These are phyloP conservation scores for Thymelicus sylvestris DNA, from an alignment of 2,888 invertebrate species.

Conservation along the genomic window DNA sequence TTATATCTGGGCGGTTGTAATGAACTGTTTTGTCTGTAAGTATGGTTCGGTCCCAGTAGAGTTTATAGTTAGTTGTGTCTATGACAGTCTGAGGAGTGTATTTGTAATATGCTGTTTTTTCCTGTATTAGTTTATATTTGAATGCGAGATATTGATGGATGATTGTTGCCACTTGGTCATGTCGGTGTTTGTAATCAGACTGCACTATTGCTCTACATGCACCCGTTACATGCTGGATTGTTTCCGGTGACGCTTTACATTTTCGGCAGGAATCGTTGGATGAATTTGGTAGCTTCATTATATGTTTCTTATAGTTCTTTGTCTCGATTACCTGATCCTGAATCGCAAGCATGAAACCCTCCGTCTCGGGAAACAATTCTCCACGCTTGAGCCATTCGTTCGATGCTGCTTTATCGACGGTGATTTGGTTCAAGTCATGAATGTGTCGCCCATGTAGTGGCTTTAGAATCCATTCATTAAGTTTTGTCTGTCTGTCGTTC, in stretches of 20 bases:
- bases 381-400: conserved; percentile 37
- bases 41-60: no score
- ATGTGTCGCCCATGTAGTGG: conserved; percentile 24
- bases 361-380: conserved; percentile 29
- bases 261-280: conserved; percentile 22
- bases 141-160: no score
- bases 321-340: conserved; percentile 18
- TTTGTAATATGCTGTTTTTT: no score
- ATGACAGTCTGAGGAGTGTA: no score
- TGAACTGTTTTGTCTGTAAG: no score
- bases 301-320: conserved; percentile 19
- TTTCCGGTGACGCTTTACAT: conserved; percentile 28
- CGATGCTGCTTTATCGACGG: conserved; percentile 40
- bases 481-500: conserved; percentile 6
- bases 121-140: no score
- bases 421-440: conserved; percentile 41
- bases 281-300: conserved; percentile 9
- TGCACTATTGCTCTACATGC: no score
- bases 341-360: conserved; percentile 23
- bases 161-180: no score
- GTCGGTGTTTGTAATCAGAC: no score
- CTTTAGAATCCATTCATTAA: conserved; percentile 20
- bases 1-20: no score
- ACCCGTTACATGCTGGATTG: background rate
- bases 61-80: no score